Percentiles rank a stretch among this genome's conserved stretches.
Conservation (phyloP, 2,113 vertebrate species). For the Myotis davidii region DNA sequence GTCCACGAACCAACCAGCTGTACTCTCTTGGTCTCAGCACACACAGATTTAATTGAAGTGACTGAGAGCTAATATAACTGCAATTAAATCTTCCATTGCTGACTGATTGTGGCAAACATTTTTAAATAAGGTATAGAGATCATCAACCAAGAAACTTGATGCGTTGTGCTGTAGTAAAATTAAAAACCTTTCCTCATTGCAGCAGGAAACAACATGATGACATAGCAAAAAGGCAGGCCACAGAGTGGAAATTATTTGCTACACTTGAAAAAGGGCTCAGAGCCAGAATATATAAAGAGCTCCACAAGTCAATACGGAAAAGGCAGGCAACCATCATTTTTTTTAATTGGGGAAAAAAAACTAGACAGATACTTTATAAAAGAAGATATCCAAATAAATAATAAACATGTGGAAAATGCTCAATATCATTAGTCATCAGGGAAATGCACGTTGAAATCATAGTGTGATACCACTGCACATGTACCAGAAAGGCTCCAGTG, state of each 20-base stretch:
- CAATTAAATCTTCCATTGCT: neutral
- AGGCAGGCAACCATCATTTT: neutral
- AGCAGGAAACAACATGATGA: neutral
- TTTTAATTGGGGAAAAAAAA: neutral
- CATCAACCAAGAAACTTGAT: neutral
- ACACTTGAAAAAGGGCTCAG: neutral
- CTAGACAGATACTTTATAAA: neutral
- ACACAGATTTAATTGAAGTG: neutral
- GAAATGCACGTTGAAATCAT: neutral
- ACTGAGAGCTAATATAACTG: neutral
- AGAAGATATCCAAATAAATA: neutral
- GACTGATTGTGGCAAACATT: neutral
- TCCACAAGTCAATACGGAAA: neutral
- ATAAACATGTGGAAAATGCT: neutral
- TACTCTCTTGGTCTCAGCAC: neutral
- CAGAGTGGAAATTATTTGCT: neutral
- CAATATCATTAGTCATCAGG: neutral
- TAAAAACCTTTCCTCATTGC: neutral
- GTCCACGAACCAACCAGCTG: neutral
- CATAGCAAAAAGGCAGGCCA: neutral
- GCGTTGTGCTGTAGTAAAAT: neutral
- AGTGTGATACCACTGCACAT: neutral
- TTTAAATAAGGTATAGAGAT: neutral
- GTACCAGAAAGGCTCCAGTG: neutral
- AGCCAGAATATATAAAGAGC: neutral